These are phyloP conservation scores for Butastur rufipennis DNA, from an alignment of 2,113 vertebrate species.

Conservation along the genomic window DNA sequence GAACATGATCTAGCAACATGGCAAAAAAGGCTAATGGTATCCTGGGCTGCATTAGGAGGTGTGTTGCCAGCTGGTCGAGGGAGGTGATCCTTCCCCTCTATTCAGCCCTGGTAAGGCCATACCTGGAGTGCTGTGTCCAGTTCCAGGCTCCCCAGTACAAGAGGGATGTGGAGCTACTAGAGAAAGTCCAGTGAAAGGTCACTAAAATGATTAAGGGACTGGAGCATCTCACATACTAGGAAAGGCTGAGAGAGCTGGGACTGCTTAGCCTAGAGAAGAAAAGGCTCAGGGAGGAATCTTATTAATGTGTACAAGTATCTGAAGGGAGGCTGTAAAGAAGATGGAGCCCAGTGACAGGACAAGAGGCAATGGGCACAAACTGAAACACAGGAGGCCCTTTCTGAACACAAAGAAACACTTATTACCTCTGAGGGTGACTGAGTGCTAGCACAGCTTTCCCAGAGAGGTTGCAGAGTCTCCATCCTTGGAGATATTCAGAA, in stretches of 20 bases:
- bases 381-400: background rate
- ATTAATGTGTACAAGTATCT: background rate
- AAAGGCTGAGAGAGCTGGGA: background rate
- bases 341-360: background rate
- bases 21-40: background rate
- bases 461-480: background rate
- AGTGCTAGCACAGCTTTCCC: background rate
- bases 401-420: background rate
- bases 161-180: background rate
- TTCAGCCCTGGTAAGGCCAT: background rate
- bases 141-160: background rate
- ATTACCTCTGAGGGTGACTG: background rate
- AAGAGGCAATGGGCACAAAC: background rate
- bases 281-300: background rate
- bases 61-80: background rate
- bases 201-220: background rate
- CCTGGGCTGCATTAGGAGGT: background rate
- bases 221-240: background rate
- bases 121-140: background rate
- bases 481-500: background rate
- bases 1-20: background rate
- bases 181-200: background rate
- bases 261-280: background rate
- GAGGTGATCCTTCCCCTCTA: background rate
- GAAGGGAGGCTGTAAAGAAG: background rate